phyloP scores from a whole-genome alignment of 2,113 vertebrate genomes.

The Odontesthes bonariensis region DNA sequence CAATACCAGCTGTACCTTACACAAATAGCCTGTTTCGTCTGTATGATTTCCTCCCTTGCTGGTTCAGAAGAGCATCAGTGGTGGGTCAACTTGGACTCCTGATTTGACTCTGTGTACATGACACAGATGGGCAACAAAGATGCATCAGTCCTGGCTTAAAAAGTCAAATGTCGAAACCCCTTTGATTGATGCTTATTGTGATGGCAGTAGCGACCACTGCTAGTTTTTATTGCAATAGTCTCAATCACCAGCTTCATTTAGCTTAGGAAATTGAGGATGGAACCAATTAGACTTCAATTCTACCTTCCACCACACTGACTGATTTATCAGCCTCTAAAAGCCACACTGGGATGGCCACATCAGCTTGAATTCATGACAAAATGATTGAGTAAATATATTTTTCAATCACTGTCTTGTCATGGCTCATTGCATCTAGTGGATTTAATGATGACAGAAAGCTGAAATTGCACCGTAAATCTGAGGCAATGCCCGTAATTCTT shows the following conservation, averaged over 20 bases:
- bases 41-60: too few relatives aligned
- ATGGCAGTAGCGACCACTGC: not conserved
- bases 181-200: not conserved
- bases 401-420: constrained; percentile 51
- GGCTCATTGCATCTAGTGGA: constrained; percentile 33
- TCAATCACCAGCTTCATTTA: constrained; percentile 25
- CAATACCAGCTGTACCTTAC: too few relatives aligned
- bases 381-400: constrained; percentile 64
- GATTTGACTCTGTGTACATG: too few relatives aligned
- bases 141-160: too few relatives aligned
- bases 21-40: too few relatives aligned
- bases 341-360: constrained; percentile 37
- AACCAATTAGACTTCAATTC: constrained; percentile 58
- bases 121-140: too few relatives aligned
- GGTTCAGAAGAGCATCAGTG: too few relatives aligned
- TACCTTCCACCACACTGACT: constrained; percentile 12
- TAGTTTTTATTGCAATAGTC: not conserved
- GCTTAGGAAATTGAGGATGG: constrained; percentile 21
- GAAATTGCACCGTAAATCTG: constrained; percentile 40
- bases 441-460: constrained; percentile 62
- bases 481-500: constrained; percentile 46
- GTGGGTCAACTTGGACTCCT: too few relatives aligned
- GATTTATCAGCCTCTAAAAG: constrained; percentile 69
- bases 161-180: too few relatives aligned
- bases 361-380: constrained; percentile 47